Evolutionary conservation across 2,113 vertebrate species (phyloP).

Genomic region (Myotis yumanensis): DNA sequence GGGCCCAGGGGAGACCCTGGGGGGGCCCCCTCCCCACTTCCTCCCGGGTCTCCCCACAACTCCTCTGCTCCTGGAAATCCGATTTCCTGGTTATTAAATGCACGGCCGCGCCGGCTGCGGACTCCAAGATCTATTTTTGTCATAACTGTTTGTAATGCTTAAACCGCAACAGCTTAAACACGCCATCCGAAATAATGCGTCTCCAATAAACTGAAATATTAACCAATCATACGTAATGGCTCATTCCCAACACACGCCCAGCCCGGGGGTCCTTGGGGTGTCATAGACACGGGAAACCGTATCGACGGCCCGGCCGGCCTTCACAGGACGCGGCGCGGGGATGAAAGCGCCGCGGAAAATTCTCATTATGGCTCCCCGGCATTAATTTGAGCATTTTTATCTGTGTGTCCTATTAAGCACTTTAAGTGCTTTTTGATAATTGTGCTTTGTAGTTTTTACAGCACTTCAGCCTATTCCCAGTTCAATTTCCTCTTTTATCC

Average conservation of each 20-base stretch:
- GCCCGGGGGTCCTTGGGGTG: conserved; percentile 87
- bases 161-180: conserved; percentile 85
- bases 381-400: conserved; percentile 99
- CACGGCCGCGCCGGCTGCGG: conserved; percentile 77
- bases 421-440: conserved; percentile 99
- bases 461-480: conserved; percentile 99
- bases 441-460: conserved; percentile 99
- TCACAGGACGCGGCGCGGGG: conserved; percentile 86
- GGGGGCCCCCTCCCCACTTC: not conserved
- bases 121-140: conserved; percentile 85
- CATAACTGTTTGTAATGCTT: conserved; percentile 87
- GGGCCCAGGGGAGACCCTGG: not conserved
- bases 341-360: conserved; percentile 92
- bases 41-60: not conserved
- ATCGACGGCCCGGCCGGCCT: conserved; percentile 88
- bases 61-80: conserved; percentile 73
- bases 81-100: conserved; percentile 85
- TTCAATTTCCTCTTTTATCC: conserved; percentile 99
- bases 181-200: conserved; percentile 86
- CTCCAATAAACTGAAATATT: conserved; percentile 95
- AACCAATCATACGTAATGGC: conserved; percentile 94
- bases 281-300: conserved; percentile 89
- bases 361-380: conserved; percentile 94
- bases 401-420: conserved; percentile 99
- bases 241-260: conserved; percentile 87